phyloP scores from a whole-genome alignment of 2,888 invertebrate genomes.

The Melinopterus prodromus region DNA sequence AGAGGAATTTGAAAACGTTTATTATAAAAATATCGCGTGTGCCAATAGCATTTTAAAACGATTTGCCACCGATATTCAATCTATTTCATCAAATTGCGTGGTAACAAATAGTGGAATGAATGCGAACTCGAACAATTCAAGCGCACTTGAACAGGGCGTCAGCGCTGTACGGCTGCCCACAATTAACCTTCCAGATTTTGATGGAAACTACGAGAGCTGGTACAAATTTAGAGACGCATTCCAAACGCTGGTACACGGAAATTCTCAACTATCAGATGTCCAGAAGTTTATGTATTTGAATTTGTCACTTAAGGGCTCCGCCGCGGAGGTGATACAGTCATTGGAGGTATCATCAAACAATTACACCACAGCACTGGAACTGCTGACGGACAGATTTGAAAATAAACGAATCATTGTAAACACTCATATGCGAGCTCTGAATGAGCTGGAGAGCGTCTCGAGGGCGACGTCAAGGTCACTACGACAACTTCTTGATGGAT shows the following conservation, averaged over 20 bases:
- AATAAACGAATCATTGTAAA: slow-evolving; percentile 38
- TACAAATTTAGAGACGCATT: slow-evolving; percentile 25
- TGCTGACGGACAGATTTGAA: slow-evolving; percentile 28
- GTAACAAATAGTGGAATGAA: neutral
- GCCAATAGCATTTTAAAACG: neutral
- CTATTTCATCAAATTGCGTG: too few relatives aligned
- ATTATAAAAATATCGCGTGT: neutral
- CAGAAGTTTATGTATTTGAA: slow-evolving; percentile 27
- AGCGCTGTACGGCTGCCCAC: slow-evolving; percentile 12
- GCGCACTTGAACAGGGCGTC: neutral
- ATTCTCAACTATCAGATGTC: neutral
- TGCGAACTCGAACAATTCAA: neutral
- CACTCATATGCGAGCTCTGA: slow-evolving; percentile 42
- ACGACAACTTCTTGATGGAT: slow-evolving; percentile 26
- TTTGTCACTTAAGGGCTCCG: slow-evolving; percentile 18
- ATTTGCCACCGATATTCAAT: neutral
- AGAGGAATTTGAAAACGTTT: neutral
- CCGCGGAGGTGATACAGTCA: slow-evolving; percentile 20
- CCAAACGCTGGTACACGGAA: slow-evolving; percentile 16
- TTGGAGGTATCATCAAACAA: slow-evolving; percentile 23
- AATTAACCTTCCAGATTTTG: slow-evolving; percentile 26
- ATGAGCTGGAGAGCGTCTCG: slow-evolving; percentile 23
- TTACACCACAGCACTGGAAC: slow-evolving; percentile 22
- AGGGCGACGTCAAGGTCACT: slow-evolving; percentile 21
- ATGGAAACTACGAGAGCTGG: slow-evolving; percentile 27